Evolutionary conservation across 37 sponge, comb jelly and placozoan species (phyloP), one percentile per base, ranked within the genome.

Genomic region (Ianthella basta): DNA sequence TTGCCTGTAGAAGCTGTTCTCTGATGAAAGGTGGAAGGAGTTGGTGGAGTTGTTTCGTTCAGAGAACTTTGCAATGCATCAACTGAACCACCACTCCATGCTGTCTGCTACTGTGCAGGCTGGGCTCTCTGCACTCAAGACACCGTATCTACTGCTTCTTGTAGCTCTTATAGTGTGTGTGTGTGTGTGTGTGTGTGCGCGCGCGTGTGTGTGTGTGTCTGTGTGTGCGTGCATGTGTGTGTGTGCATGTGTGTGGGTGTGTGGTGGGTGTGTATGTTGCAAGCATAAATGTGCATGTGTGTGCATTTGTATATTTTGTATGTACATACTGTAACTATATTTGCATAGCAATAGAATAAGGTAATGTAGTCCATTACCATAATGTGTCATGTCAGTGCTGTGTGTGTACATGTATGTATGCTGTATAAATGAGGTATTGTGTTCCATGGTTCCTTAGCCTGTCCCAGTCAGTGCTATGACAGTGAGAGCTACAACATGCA

Each of bases 71-170:
- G 44, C 89, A 24, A 70, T 98, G 25, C 92, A 88, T 53, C 99
- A 98, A 41, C 85, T 98, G 37, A 91, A 88, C 55, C 30, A 78
- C n/a, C 93, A 86, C 55, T 96, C 97, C 37, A 78, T 95, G 21
- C 82, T 98, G 20, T 87, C 93, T 0, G 88, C 89, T 15, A 87
- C 92, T 18, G 91, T 98, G 3, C 95, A 98, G 79, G 95, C 95
- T 63, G 99, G 99, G 23, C 92, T 98, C 37, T 91, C 97, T 41
- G 91, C 97, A 59, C 90, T 98, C 72, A 98, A 98, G 59, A 98
- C 99, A 65, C 95, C 94, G 96, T 95, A 95, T 90, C 86, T 86
- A 66, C 44, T 34, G 5, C 75, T 54, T 41, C 16, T 57, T 57
- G 15, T 15, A 80, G 39, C 30, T 56, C 20, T 15, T 3, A 25